Base-by-base conservation (phyloP, 2,797 vertebrate genomes). In the Anabas testudineus region DNA sequence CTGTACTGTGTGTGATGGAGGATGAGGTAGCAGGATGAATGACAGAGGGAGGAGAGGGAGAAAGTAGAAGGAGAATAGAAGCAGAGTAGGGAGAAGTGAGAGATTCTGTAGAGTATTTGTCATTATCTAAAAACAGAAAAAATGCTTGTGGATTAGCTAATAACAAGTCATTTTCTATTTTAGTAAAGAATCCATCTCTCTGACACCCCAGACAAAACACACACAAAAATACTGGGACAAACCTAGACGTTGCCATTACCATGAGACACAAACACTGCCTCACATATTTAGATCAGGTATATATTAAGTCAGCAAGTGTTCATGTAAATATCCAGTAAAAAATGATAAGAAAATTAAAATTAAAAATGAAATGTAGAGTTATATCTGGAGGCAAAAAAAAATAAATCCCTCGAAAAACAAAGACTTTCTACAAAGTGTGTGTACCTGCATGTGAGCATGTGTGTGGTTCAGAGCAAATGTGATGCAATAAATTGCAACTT, bases 101-200 rank as follows among this genome's bases (percentile, higher is more conserved):
- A 24, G 22, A 26, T 5, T 87, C 92, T 95, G 93, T 96, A 93
- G 96, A 95, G 94, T 95, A 93, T 95, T 93, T 93, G 92, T 94
- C 94, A 93, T 92, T 94, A 91, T 87, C 82, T 1, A 74, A 92
- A 94, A 94, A 95, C 94, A 94, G 94, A 95, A 94, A 94, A 92
- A 93, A 92, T 93, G 94, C 94, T 93, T 94, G 94, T 91, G 92
- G 93, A 95, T 94, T 93, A 95, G 94, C 92, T 95, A 95, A 96
- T 95, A 94, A 95, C 93, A 92, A 67, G n/a, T 32, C 0, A 14
- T 47, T 62, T 51, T 47, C 46, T 71, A 3, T 53, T 46, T 9
- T 24, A n/a, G 13, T 16, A 61, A 28, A 57, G n/a, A 54, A 9
- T 37, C 15, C 6, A 54, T 30, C 6, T 37, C 16, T 41, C 7